Evolutionary conservation across 2,888 invertebrate genomes (phyloP), one percentile per base, ranked within the genome.

Genomic region (Lampropteryx suffumata): DNA sequence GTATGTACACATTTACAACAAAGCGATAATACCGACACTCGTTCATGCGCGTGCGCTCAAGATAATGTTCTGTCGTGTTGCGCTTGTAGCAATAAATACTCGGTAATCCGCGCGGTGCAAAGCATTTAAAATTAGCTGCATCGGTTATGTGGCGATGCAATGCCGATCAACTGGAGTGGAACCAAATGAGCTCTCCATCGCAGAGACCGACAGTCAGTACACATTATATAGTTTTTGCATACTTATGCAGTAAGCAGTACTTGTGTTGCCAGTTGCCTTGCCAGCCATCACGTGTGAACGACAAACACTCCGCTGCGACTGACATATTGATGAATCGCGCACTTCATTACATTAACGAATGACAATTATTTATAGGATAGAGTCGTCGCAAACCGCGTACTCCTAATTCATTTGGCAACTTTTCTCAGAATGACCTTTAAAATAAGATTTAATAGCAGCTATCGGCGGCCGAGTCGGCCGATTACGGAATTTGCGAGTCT

Each of bases 271-370:
- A 3, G 5, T 3, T 5, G 34, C 11, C 24, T 10, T 33, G 43
- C 42, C 43, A 43, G 49, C 32, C 44, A 35, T 50, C 42, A 36
- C 49, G 51, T 47, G 49, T 45, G 54, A 50, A 37, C 59, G 57
- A 53, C 58, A 45, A 47, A 37, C 57, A 50, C 55, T 47, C 43
- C 40, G 43, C 48, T 32, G 43, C 36, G 46, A 59, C 64, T 72
- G 74, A 73, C 75, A 76, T 64, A 71, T 72, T 76, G 75, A 76
- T 71, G 75, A 58, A 74, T 68, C 62, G 70, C 71, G 60, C 68
- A 66, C 69, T 66, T 64, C 71, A 62, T 65, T 69, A 64, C 75
- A 67, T 68, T 72, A 71, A 73, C 62, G 65, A 65, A 70, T 64
- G 70, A 65, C 67, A 61, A 65, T 67, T 70, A 71, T 73, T 71